Conservation (phyloP, 1,140 invertebrate genomes). For the Euwallacea similis region DNA sequence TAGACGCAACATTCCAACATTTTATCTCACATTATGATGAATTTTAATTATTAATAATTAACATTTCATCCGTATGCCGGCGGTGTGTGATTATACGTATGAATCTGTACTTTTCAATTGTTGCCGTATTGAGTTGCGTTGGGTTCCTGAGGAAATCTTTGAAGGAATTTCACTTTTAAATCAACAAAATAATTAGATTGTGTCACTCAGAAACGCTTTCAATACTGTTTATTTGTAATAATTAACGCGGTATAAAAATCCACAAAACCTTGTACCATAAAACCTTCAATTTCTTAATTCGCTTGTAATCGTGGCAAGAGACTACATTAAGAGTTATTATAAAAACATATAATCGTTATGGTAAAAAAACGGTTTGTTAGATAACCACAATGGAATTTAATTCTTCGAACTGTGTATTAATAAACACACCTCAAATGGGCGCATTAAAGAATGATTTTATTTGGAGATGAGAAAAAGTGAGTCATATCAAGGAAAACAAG, state of each 20-base stretch:
- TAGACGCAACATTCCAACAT: slow-evolving; percentile 4
- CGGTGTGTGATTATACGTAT: neutral
- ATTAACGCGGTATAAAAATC: neutral
- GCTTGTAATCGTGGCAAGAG: neutral
- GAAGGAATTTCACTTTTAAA: neutral
- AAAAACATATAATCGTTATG: neutral
- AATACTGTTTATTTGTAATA: neutral
- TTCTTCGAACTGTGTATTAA: neutral
- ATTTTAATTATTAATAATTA: slow-evolving; percentile 17
- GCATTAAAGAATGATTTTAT: neutral
- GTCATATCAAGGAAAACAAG: neutral
- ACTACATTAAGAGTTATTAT: neutral
- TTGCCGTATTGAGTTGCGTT: too few species aligned
- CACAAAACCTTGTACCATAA: neutral
- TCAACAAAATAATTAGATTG: neutral
- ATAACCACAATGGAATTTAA: neutral
- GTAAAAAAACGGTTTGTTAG: neutral
- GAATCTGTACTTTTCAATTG: too few species aligned
- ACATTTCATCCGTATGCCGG: neutral
- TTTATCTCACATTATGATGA: neutral
- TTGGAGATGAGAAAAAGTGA: neutral
- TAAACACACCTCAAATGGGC: neutral
- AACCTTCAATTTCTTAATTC: slow-evolving; percentile 4
- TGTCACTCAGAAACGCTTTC: neutral
- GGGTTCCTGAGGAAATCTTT: too few species aligned